phyloP scores from a whole-genome alignment of 2,888 invertebrate species.

The Epinotia brunnichana region DNA sequence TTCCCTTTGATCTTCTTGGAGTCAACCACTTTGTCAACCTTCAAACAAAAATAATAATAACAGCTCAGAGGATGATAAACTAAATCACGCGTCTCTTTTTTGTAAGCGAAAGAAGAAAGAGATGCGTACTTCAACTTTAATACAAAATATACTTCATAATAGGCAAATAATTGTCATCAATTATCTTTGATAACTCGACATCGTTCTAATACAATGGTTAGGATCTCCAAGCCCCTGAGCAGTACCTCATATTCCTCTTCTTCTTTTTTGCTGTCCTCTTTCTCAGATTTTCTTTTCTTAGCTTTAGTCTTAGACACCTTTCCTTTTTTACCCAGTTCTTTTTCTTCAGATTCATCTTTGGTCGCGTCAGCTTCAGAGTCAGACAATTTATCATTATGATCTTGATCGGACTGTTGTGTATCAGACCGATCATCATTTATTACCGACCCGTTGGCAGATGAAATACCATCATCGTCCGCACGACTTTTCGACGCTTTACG shows the following conservation, averaged over 20 bases:
- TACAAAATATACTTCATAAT: too few species aligned
- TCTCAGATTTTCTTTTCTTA: slow-evolving; percentile 69
- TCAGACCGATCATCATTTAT: slow-evolving; percentile 54
- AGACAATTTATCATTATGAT: slow-evolving; percentile 52
- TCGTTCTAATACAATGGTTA: not conserved
- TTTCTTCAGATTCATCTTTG: slow-evolving; percentile 52
- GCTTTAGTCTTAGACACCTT: slow-evolving; percentile 59
- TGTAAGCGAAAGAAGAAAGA: not conserved
- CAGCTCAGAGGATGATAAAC: not conserved
- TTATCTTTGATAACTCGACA: too few species aligned
- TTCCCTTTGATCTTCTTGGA: slow-evolving; percentile 87
- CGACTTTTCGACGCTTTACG: slow-evolving; percentile 77
- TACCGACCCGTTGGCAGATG: slow-evolving; percentile 77
- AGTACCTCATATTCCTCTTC: slow-evolving; percentile 83
- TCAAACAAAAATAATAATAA: slow-evolving; percentile 44
- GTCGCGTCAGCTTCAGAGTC: slow-evolving; percentile 55
- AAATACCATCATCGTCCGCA: slow-evolving; percentile 74
- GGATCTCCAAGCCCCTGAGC: not conserved
- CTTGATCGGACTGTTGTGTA: slow-evolving; percentile 47
- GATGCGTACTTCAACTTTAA: not conserved
- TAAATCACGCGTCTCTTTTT: not conserved
- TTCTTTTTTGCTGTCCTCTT: slow-evolving; percentile 54
- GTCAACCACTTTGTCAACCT: slow-evolving; percentile 89
- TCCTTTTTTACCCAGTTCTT: slow-evolving; percentile 57
- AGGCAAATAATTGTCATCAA: not conserved